These are phyloP conservation scores for Pammene fasciana DNA, from an alignment of 2,888 invertebrate species.

Conservation along the genomic window DNA sequence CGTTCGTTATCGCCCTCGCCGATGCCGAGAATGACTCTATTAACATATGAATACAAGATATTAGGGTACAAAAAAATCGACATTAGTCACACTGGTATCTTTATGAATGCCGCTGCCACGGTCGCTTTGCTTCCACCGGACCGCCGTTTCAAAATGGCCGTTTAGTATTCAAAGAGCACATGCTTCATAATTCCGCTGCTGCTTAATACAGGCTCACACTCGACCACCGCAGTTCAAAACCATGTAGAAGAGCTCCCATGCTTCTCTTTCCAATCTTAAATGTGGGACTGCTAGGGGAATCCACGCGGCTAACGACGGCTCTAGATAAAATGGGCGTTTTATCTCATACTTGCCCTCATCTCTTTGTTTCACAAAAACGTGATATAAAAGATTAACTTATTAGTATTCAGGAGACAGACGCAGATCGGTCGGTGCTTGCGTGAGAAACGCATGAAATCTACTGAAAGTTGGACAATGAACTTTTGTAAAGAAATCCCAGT, in stretches of 20 bases:
- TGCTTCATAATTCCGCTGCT: constrained; percentile 79
- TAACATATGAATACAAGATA: constrained; percentile 64
- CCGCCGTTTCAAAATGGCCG: constrained; percentile 66
- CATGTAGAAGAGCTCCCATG: constrained; percentile 56
- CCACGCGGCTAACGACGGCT: constrained; percentile 52
- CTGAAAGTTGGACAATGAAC: constrained; percentile 40
- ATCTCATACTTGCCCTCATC: constrained; percentile 74
- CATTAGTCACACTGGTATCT: constrained; percentile 61
- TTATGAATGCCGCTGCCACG: constrained; percentile 59
- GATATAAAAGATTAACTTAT: constrained; percentile 83
- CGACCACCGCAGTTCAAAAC: constrained; percentile 68
- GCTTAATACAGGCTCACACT: constrained; percentile 76
- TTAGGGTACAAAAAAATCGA: constrained; percentile 51
- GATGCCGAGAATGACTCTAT: constrained; percentile 54
- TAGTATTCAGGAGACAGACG: constrained; percentile 73
- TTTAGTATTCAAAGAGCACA: constrained; percentile 79
- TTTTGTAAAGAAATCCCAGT: constrained; percentile 24
- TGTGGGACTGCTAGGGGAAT: constrained; percentile 43
- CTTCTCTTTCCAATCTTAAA: constrained; percentile 48
- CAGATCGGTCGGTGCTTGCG: constrained; percentile 63
- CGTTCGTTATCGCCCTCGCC: constrained; percentile 42
- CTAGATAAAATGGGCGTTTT: constrained; percentile 61
- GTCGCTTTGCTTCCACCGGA: constrained; percentile 52
- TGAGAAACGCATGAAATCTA: constrained; percentile 62
- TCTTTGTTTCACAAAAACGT: constrained; percentile 81